Base-by-base conservation (phyloP, 2,797 vertebrate genomes). In the Caiman crocodilus region DNA sequence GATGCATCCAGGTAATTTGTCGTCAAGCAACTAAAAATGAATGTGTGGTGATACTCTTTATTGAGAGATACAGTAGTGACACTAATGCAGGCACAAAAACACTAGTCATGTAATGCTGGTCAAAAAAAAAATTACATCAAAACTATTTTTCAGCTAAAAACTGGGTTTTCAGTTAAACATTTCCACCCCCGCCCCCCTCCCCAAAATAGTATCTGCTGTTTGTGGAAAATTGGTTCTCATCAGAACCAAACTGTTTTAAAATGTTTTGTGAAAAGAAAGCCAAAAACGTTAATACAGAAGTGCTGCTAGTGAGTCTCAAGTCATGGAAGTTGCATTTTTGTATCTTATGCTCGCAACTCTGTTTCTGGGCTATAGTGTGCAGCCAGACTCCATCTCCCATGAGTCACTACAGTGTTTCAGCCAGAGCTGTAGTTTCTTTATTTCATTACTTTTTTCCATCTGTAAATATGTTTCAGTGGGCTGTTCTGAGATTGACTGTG, bases 1-100 rank as follows among this genome's bases (percentile, higher is more conserved):
- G 96, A 94, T 88, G 85, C 92, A 95, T 94, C 93, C 90, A 92
- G 88, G 95, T 96, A 96, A 98, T 98, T 97, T 97, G 95, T 97
- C 96, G 97, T 96, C 96, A 87, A 92, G 94, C 89, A 94, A 96
- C 76, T 97, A 97, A 94, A 96, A 97, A 97, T 85, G 87, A 96
- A 95, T 95, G 88, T 85, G 87, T 81, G 59, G 75, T 50, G 13
- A 96, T 96, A 92, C 83, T 85, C 71, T 92, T 94, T 79, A 93
- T 80, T 94, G 84, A 78, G 87, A 96, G 79, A 82, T 91, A 92
- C 81, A 71, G 78, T 60, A 93, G 86, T 76, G 88, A 96, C 89
- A 92, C 91, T 94, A 82, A 93, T 80, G 93, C 90, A 90, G 90
- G 89, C 90, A 84, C 94, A 92, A 90, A 88, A 92, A 92, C 57